phyloP scores from a whole-genome alignment of 2,888 invertebrate genomes.

The Ellobium chinense region DNA sequence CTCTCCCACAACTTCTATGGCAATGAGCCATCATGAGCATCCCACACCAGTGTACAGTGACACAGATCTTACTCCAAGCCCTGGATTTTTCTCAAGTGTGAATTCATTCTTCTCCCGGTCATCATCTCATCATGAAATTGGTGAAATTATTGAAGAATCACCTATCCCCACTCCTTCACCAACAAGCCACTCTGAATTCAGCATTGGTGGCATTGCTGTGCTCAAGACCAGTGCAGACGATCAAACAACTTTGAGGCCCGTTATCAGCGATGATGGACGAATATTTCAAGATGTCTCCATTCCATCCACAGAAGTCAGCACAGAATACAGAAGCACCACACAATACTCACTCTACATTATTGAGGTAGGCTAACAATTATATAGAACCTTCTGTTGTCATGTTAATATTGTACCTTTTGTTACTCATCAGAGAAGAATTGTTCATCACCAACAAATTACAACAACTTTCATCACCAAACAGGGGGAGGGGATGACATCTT shows the following conservation, averaged over 20 bases:
- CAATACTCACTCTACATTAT: constrained; percentile 67
- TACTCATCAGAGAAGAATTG: too few species aligned
- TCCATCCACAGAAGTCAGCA: constrained; percentile 57
- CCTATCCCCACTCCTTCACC: constrained; percentile 9
- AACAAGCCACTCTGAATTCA: background rate
- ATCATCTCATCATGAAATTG: constrained; percentile 4
- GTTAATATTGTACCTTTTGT: too few species aligned
- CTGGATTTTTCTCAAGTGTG: constrained; percentile 30
- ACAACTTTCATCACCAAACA: too few species aligned
- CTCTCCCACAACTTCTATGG: background rate
- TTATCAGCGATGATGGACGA: constrained; percentile 25
- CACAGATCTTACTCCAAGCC: constrained; percentile 1
- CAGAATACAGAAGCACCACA: constrained; percentile 58
- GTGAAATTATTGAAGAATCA: background rate
- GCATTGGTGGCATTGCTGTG: background rate
- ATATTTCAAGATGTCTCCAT: constrained; percentile 61
- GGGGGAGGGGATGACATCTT: too few species aligned
- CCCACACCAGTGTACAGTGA: background rate
- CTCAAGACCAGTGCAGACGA: constrained; percentile 8
- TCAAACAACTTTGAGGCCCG: background rate
- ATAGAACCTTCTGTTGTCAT: background rate
- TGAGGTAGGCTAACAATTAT: constrained; percentile 57
- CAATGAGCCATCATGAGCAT: background rate
- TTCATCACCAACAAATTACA: too few species aligned
- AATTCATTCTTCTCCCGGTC: constrained; percentile 14